Conservation (phyloP, 2,888 invertebrate genomes). For the Xestia c-nigrum region DNA sequence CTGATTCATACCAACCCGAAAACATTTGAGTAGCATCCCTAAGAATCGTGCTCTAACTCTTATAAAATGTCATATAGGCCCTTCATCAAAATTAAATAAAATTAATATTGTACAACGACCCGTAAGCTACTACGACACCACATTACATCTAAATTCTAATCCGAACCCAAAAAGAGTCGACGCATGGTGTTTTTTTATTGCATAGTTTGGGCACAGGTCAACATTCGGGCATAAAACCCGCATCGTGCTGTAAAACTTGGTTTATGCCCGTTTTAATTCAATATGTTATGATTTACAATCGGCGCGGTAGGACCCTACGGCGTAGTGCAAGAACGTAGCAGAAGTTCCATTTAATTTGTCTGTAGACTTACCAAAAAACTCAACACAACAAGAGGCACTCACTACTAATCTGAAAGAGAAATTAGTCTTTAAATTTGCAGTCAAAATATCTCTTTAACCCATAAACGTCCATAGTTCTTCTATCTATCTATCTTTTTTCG, state of each 20-base stretch:
- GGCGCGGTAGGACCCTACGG: constrained; percentile 46
- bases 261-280: constrained; percentile 73
- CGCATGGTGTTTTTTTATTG: constrained; percentile 60
- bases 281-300: constrained; percentile 77
- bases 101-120: constrained; percentile 1
- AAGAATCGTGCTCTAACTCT: neutral
- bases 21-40: neutral
- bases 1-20: neutral
- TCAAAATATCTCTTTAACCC: neutral
- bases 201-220: constrained; percentile 61
- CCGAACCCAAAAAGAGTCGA: constrained; percentile 24
- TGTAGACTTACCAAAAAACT: neutral
- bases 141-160: constrained; percentile 39
- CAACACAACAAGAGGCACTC: neutral
- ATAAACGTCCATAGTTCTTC: neutral
- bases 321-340: neutral
- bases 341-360: constrained; percentile 15
- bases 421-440: neutral
- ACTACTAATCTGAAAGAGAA: neutral
- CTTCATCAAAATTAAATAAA: neutral
- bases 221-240: constrained; percentile 60
- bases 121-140: neutral
- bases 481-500: neutral
- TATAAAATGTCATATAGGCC: neutral
- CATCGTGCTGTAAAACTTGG: constrained; percentile 70